Evolutionary conservation across 35 echinoderm and acorn worm genomes (phyloP).

Genomic region (Apostichopus parvimensis): DNA sequence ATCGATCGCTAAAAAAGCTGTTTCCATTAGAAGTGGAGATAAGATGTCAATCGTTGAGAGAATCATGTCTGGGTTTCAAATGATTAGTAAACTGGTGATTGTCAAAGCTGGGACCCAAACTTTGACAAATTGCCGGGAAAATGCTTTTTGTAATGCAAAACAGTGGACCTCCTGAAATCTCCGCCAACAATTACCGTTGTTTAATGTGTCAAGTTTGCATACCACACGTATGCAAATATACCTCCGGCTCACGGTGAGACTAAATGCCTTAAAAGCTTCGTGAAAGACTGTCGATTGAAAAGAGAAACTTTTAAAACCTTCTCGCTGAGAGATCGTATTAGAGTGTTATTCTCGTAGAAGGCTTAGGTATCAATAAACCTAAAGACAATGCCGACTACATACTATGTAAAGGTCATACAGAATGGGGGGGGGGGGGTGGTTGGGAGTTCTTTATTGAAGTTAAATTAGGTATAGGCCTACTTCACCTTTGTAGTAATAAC

Average conservation of each 20-base stretch:
- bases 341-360: background rate
- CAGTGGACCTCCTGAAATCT: background rate
- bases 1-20: background rate
- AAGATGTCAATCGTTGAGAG: background rate
- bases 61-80: background rate
- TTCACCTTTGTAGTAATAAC: no score
- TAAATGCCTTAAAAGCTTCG: background rate
- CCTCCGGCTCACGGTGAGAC: background rate
- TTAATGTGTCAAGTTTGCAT: conserved; percentile 1
- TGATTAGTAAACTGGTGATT: background rate
- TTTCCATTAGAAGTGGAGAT: background rate
- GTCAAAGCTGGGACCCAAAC: background rate
- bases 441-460: no score
- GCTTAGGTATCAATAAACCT: no score
- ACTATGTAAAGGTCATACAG: no score
- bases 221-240: background rate
- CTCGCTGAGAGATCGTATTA: background rate
- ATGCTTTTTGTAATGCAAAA: conserved; percentile 5
- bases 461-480: no score
- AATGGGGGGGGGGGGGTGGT: no score
- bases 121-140: background rate
- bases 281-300: background rate
- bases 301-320: background rate
- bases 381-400: no score
- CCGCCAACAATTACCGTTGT: background rate